Evolutionary conservation across 2,797 vertebrate species (phyloP).

Genomic region (Bufotes viridis): DNA sequence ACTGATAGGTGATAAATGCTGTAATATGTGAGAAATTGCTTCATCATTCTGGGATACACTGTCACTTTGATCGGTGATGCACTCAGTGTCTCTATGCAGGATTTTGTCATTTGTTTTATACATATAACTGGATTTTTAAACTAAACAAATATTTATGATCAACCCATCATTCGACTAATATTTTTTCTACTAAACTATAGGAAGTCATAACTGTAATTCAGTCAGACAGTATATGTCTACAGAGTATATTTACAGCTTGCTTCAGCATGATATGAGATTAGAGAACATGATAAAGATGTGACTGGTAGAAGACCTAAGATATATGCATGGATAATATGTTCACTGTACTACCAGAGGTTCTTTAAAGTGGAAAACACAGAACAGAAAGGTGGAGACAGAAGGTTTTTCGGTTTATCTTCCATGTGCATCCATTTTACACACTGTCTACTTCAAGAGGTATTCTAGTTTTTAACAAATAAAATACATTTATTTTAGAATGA

Average conservation of each 20-base stretch:
- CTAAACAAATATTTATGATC: conserved; percentile 19
- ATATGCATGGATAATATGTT: background rate
- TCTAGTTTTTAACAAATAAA: too few relatives aligned
- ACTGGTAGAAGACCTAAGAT: background rate
- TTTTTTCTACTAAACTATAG: conserved; percentile 8
- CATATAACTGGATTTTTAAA: conserved; percentile 26
- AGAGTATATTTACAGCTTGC: background rate
- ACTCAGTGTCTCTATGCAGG: background rate
- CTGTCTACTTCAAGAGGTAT: too few relatives aligned
- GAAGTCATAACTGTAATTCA: conserved; percentile 18
- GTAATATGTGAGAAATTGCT: conserved; percentile 53
- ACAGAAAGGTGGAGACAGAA: background rate
- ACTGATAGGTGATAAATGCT: conserved; percentile 58
- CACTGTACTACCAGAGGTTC: background rate
- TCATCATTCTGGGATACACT: conserved; percentile 43
- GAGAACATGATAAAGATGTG: background rate
- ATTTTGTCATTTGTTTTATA: conserved; percentile 3
- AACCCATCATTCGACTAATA: conserved; percentile 1
- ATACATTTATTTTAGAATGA: too few relatives aligned
- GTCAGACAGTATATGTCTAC: background rate
- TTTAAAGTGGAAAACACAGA: background rate
- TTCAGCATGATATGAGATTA: background rate
- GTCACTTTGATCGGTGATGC: conserved; percentile 46
- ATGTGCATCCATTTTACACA: background rate
- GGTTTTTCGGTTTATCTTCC: background rate